These are phyloP conservation scores for Lacerta viridis DNA, from an alignment of 2,797 vertebrate species.

Conservation along the genomic window DNA sequence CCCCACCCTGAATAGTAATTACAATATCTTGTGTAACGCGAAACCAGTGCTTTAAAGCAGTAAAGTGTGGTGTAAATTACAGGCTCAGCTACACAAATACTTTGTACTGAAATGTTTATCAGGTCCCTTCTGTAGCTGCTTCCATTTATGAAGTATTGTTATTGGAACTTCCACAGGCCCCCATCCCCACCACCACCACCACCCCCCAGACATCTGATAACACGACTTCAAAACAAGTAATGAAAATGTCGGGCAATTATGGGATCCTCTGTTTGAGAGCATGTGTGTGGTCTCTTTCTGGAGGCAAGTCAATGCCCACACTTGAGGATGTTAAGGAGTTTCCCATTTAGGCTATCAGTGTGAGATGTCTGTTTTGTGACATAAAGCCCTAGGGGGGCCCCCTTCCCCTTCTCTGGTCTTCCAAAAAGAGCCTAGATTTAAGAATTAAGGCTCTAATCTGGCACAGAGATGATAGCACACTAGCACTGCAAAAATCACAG, in stretches of 20 bases:
- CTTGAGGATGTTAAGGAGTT: constrained; percentile 74
- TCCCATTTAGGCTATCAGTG: constrained; percentile 72
- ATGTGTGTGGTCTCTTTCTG: constrained; percentile 91
- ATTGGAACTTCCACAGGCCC: constrained; percentile 70
- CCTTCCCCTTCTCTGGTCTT: constrained; percentile 59
- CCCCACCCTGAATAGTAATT: constrained; percentile 59
- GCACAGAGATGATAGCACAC: neutral
- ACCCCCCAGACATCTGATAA: constrained; percentile 77
- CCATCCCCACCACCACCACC: neutral
- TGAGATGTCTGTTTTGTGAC: constrained; percentile 70
- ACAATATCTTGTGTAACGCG: constrained; percentile 76
- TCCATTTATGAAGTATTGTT: constrained; percentile 78
- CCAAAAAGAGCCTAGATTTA: constrained; percentile 67
- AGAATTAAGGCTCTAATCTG: constrained; percentile 65
- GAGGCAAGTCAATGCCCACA: constrained; percentile 80
- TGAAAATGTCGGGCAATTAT: constrained; percentile 74
- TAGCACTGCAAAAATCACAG: neutral
- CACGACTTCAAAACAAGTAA: constrained; percentile 79
- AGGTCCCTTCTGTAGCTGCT: constrained; percentile 73
- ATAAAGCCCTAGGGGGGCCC: constrained; percentile 69
- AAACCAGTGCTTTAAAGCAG: constrained; percentile 76
- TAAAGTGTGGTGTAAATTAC: constrained; percentile 72
- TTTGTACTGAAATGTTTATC: constrained; percentile 77
- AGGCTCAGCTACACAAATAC: constrained; percentile 74
- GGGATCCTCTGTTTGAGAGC: constrained; percentile 67